Evolutionary conservation across 2,888 invertebrate species (phyloP).

Genomic region (Synergus umbraculus): DNA sequence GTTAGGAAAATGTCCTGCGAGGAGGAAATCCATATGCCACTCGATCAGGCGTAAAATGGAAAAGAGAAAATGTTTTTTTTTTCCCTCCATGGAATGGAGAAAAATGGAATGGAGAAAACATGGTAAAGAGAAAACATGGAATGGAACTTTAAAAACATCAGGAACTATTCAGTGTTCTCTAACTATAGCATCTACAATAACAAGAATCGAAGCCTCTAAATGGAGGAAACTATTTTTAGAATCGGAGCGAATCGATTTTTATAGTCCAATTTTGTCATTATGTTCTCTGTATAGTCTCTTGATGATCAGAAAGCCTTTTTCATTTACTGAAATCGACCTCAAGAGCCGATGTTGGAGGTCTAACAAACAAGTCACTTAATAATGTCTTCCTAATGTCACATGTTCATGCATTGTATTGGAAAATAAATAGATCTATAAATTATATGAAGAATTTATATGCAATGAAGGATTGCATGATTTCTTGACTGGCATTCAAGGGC

Average conservation of each 20-base stretch:
- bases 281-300: not conserved
- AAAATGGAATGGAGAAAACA: too few species aligned
- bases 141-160: too few species aligned
- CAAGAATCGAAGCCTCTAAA: not conserved
- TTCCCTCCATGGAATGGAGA: not conserved
- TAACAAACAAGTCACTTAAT: slow-evolving; percentile 2
- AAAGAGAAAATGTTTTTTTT: too few species aligned
- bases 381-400: not conserved
- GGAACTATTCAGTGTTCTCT: too few species aligned
- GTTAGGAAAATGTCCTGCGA: not conserved
- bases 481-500: slow-evolving; percentile 8
- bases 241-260: not conserved
- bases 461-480: not conserved
- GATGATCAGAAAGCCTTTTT: not conserved
- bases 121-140: too few species aligned
- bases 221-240: not conserved
- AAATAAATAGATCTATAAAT: slow-evolving; percentile 15
- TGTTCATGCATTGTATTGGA: not conserved
- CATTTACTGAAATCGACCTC: not conserved
- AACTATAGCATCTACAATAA: too few species aligned
- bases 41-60: not conserved
- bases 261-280: not conserved
- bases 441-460: not conserved
- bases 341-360: not conserved
- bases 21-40: not conserved